phyloP scores from a whole-genome alignment of 2,888 invertebrate genomes.

The Tenthredo scrophulariae region DNA sequence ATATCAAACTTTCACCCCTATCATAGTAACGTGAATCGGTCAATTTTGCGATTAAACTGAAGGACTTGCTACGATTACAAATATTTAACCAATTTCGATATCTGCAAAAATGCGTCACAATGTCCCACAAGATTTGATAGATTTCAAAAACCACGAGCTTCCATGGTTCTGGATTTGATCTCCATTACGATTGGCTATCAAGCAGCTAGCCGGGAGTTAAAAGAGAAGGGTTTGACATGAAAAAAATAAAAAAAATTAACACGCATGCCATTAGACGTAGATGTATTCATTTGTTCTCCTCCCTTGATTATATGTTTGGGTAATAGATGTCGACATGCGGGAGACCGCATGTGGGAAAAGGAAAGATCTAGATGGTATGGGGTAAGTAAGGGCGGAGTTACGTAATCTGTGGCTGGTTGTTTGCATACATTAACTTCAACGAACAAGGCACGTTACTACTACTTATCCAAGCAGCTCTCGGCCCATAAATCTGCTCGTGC shows the following conservation, averaged over 20 bases:
- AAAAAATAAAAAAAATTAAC: not conserved
- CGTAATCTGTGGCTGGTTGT: slow-evolving; percentile 42
- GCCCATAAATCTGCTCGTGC: slow-evolving; percentile 25
- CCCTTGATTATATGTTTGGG: not conserved
- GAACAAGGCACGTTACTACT: slow-evolving; percentile 37
- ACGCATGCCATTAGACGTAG: not conserved
- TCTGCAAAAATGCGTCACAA: not conserved
- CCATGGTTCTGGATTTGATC: not conserved
- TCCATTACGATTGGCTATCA: not conserved
- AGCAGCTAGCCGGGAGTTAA: not conserved
- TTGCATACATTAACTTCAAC: slow-evolving; percentile 46
- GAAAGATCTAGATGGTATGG: not conserved
- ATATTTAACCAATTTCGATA: not conserved
- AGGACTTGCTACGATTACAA: not conserved
- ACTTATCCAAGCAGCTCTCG: slow-evolving; percentile 19
- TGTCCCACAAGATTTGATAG: not conserved
- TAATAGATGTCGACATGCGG: slow-evolving; percentile 18
- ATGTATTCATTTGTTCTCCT: slow-evolving; percentile 7
- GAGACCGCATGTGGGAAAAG: not conserved
- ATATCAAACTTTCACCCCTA: not conserved
- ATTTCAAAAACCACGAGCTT: not conserved
- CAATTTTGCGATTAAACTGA: no score
- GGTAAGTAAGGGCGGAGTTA: not conserved
- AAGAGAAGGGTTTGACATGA: not conserved
- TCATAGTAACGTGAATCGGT: not conserved